Percentiles rank a stretch among this genome's conserved stretches.
phyloP scores from a whole-genome alignment of 2,888 invertebrate genomes.

The Teleogryllus oceanicus region DNA sequence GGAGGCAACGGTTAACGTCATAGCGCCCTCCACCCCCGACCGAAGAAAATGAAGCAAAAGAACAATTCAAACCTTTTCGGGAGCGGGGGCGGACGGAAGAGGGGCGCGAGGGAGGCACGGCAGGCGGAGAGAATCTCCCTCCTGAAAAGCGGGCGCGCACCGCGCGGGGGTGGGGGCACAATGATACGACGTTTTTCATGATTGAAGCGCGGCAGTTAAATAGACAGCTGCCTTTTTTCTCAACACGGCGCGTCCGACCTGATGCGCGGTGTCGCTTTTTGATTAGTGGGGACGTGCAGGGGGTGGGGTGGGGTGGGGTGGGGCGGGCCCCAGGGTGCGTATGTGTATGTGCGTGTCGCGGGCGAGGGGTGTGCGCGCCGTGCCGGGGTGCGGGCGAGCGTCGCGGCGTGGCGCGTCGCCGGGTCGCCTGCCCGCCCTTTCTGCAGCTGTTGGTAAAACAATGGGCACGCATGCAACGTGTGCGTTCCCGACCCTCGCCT shows the following conservation, averaged over 20 bases:
- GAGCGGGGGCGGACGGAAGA: no score
- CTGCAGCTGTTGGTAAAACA: constrained; percentile 18
- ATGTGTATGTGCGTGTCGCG: neutral
- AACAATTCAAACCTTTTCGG: no score
- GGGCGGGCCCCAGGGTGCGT: neutral
- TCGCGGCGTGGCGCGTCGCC: neutral
- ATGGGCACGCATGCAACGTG: constrained; percentile 1
- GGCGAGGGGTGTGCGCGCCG: neutral
- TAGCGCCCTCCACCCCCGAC: no score
- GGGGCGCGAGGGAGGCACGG: no score
- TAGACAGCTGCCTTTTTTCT: constrained; percentile 18
- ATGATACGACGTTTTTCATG: constrained; percentile 6
- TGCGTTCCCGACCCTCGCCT: neutral
- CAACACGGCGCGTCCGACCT: neutral
- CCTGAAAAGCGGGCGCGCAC: no score
- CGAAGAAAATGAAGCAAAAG: no score
- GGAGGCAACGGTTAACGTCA: no score
- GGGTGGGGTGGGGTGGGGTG: neutral
- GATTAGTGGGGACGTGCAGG: neutral
- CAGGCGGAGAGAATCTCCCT: no score
- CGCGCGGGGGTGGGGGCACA: neutral
- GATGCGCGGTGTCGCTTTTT: constrained; percentile 18
- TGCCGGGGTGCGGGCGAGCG: neutral
- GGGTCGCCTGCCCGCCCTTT: neutral
- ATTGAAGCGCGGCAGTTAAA: constrained; percentile 1